Percentiles rank a stretch among this genome's conserved stretches.
These are phyloP conservation scores for Patella pellucida DNA, from an alignment of 2,888 invertebrate genomes.

Conservation along the genomic window DNA sequence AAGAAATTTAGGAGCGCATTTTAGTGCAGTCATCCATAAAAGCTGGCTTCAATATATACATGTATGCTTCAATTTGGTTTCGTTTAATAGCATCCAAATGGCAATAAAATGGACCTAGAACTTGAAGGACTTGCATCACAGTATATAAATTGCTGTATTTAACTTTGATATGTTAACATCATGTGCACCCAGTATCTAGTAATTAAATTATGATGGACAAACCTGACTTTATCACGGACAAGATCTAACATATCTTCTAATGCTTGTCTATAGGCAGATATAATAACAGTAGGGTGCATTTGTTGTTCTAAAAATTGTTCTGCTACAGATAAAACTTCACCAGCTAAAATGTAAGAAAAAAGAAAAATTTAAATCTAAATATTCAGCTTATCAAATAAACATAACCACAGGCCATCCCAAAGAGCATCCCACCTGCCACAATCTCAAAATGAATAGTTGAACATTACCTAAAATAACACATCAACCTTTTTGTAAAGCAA, in stretches of 20 bases:
- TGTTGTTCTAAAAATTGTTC: slow-evolving; percentile 93
- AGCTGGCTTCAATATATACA: too few species aligned
- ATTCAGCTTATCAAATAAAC: neutral
- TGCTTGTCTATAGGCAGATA: slow-evolving; percentile 93
- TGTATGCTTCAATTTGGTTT: too few species aligned
- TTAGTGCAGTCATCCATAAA: too few species aligned
- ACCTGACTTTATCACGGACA: slow-evolving; percentile 80
- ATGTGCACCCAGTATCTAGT: too few species aligned
- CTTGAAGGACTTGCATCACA: too few species aligned
- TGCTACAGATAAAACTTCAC: slow-evolving; percentile 93
- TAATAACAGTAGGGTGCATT: slow-evolving; percentile 97
- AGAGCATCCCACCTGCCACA: neutral
- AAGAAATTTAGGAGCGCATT: too few species aligned
- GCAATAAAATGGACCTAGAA: too few species aligned
- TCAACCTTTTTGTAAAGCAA: too few species aligned
- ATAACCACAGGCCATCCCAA: neutral
- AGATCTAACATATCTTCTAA: slow-evolving; percentile 91
- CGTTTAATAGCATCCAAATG: too few species aligned
- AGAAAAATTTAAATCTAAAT: neutral
- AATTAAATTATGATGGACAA: slow-evolving; percentile 11
- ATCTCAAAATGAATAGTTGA: neutral
- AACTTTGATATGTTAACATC: too few species aligned
- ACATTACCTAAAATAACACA: too few species aligned
- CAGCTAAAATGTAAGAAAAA: slow-evolving; percentile 75
- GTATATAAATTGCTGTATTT: too few species aligned